phyloP scores from a whole-genome alignment of 2,113 vertebrate genomes.

The Polyodon spathula region DNA sequence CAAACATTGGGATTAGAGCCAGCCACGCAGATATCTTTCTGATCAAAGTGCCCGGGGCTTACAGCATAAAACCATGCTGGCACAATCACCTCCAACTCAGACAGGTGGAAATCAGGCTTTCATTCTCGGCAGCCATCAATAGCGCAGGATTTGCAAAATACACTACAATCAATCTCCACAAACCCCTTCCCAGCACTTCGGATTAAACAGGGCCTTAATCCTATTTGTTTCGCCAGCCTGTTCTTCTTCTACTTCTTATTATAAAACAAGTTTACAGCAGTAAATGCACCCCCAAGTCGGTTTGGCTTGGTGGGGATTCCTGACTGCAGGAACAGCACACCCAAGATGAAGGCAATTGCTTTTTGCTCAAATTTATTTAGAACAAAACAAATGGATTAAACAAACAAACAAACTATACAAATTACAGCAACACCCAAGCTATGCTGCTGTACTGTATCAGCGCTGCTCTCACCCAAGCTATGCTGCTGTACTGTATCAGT shows the following conservation, averaged over 20 bases:
- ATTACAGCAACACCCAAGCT: too few relatives aligned
- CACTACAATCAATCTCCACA: slow-evolving; percentile 39
- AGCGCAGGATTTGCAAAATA: slow-evolving; percentile 31
- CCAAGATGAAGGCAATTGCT: too few relatives aligned
- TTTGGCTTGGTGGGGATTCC: too few relatives aligned
- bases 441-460: too few relatives aligned
- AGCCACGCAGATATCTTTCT: slow-evolving; percentile 55
- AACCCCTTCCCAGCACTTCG: slow-evolving; percentile 26
- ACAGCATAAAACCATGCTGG: slow-evolving; percentile 30
- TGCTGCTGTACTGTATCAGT: too few relatives aligned
- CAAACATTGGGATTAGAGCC: slow-evolving; percentile 63
- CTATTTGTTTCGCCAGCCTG: slow-evolving; percentile 29
- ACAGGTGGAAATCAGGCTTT: slow-evolving; percentile 43
- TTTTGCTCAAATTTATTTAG: too few relatives aligned
- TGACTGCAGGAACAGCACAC: too few relatives aligned
- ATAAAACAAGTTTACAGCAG: too few relatives aligned
- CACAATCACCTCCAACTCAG: slow-evolving; percentile 44
- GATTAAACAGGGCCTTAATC: slow-evolving; percentile 17
- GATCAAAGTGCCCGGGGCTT: slow-evolving; percentile 61
- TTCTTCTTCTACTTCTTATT: slow-evolving; percentile 18
- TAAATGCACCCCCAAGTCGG: too few relatives aligned
- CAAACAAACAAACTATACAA: too few relatives aligned
- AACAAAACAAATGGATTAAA: too few relatives aligned
- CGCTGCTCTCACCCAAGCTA: too few relatives aligned
- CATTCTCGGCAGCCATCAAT: slow-evolving; percentile 34